These are phyloP conservation scores for Odontothrips loti DNA, from an alignment of 2,888 invertebrate genomes.

Conservation along the genomic window DNA sequence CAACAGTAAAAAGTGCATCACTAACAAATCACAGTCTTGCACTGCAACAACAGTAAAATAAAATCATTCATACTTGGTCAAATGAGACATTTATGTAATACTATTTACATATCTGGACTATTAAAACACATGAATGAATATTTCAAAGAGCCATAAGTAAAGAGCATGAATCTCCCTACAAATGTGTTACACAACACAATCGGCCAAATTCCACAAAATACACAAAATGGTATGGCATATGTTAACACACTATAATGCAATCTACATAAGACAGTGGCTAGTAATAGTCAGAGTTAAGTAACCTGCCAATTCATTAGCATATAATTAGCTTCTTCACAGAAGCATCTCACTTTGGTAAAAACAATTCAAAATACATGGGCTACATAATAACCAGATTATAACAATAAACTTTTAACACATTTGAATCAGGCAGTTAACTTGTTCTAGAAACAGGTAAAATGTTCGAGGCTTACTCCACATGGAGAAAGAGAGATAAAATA, in stretches of 20 bases:
- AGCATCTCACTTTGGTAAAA: neutral
- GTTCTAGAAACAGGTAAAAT: too few species aligned
- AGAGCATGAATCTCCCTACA: neutral
- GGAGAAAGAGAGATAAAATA: too few species aligned
- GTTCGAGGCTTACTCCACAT: too few species aligned
- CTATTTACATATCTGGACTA: neutral
- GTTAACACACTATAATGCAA: neutral
- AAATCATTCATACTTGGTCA: neutral
- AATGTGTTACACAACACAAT: neutral
- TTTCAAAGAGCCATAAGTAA: neutral
- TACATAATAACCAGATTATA: too few species aligned
- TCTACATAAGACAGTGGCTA: neutral
- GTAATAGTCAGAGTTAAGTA: conserved; percentile 3
- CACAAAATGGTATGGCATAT: neutral
- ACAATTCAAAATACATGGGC: neutral
- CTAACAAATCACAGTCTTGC: conserved; percentile 20
- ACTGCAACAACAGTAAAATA: neutral
- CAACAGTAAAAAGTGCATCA: conserved; percentile 9
- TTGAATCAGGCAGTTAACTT: too few species aligned
- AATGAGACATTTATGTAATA: neutral
- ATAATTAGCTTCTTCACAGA: neutral
- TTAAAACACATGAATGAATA: neutral
- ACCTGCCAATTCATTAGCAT: neutral
- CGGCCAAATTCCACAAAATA: neutral
- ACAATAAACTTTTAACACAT: too few species aligned